These are phyloP conservation scores for Falcaria lacertinaria DNA, from an alignment of 2,888 invertebrate genomes.

Conservation along the genomic window DNA sequence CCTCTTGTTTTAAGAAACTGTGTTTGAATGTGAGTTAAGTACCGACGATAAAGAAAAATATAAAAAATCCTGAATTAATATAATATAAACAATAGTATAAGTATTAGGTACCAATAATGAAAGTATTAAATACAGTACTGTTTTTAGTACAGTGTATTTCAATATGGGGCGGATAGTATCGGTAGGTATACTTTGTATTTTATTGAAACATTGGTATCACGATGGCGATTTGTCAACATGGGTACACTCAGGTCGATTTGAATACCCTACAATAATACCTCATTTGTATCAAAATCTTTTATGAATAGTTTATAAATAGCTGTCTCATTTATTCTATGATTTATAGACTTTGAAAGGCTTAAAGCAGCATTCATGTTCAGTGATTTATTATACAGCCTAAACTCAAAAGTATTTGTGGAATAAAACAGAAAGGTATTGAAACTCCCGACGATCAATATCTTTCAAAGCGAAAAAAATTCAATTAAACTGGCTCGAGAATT, in stretches of 20 bases:
- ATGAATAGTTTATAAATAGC: conserved; percentile 35
- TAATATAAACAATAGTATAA: too few species aligned
- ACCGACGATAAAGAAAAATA: too few species aligned
- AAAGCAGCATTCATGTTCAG: conserved; percentile 57
- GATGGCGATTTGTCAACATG: too few species aligned
- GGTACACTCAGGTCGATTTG: background rate
- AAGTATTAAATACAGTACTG: too few species aligned
- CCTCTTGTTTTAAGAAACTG: too few species aligned
- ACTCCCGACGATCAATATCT: conserved; percentile 66
- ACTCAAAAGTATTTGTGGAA: conserved; percentile 64
- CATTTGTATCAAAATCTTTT: conserved; percentile 14
- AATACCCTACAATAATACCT: conserved; percentile 4
- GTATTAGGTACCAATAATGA: too few species aligned
- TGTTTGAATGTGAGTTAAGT: too few species aligned
- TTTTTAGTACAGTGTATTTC: too few species aligned
- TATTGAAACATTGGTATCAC: too few species aligned
- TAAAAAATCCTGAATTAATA: too few species aligned
- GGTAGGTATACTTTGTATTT: too few species aligned
- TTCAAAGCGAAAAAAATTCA: conserved; percentile 66
- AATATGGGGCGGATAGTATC: too few species aligned
- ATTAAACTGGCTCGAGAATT: conserved; percentile 61
- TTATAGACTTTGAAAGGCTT: conserved; percentile 59
- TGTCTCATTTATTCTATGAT: conserved; percentile 56
- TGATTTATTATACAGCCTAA: conserved; percentile 63
- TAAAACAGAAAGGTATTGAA: conserved; percentile 67